Evolutionary conservation across 2,113 vertebrate species (phyloP).

Genomic region (Alexandromys fortis): DNA sequence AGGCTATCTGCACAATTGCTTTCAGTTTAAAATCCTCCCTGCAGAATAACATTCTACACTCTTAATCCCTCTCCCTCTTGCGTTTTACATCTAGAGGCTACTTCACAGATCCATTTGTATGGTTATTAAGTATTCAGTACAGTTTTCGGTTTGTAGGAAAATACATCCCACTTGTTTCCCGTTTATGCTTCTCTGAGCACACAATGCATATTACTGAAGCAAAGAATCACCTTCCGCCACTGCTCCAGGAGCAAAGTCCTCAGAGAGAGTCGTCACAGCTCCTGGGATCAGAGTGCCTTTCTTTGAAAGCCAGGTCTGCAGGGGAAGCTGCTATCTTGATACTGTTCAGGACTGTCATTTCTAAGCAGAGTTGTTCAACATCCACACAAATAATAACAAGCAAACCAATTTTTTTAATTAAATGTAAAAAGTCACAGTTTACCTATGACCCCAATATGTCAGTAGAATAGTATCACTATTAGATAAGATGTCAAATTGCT

Average conservation of each 20-base stretch:
- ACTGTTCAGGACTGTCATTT: fast-evolving
- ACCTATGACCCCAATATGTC: background rate
- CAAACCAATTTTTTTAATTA: background rate
- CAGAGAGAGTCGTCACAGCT: background rate
- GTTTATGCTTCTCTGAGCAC: background rate
- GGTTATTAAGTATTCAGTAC: background rate
- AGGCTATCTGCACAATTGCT: background rate
- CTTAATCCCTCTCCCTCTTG: too few relatives aligned
- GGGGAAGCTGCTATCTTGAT: background rate
- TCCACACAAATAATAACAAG: background rate
- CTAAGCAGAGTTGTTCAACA: background rate
- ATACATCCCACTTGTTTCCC: background rate
- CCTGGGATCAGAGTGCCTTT: background rate
- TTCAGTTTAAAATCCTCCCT: background rate
- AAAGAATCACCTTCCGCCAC: background rate
- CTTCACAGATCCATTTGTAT: background rate
- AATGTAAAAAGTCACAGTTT: background rate
- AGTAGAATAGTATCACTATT: background rate
- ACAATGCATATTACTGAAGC: background rate
- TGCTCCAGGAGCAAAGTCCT: too few relatives aligned
- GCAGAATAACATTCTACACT: background rate
- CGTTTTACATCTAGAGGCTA: background rate
- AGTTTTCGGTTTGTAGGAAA: background rate
- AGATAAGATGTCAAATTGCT: background rate
- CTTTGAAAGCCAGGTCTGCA: background rate